Conservation (phyloP, 2,888 invertebrate species). For the Heliconius ethilla region DNA sequence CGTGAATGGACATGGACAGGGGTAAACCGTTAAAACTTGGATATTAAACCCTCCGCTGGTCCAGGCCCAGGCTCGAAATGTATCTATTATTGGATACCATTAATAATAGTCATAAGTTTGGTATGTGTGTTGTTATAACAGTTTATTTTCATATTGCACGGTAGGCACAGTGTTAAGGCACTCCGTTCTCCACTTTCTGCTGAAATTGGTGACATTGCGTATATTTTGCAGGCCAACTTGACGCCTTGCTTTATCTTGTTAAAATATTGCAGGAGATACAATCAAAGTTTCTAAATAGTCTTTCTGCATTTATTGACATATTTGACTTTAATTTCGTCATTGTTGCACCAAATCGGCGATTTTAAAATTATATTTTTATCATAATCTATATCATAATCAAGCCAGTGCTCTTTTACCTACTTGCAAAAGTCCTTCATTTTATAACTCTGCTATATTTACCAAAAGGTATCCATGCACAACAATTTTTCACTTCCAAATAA, state of each 20-base stretch:
- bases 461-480: no score
- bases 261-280: no score
- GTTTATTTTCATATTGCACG: not conserved
- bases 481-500: conserved; percentile 1
- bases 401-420: no score
- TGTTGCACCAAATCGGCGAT: no score
- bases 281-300: no score
- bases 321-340: no score
- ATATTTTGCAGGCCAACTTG: no score
- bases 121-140: no score
- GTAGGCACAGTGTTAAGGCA: not conserved
- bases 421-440: not conserved
- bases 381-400: no score
- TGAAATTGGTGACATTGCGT: not conserved
- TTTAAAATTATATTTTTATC: no score
- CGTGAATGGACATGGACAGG: conserved; percentile 42
- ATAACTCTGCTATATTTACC: not conserved
- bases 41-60: conserved; percentile 32
- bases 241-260: no score
- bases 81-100: conserved; percentile 30
- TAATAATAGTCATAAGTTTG: conserved; percentile 15
- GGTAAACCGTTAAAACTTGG: conserved; percentile 42
- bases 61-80: conserved; percentile 25
- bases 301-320: no score
- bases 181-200: not conserved